Evolutionary conservation across 2,888 invertebrate genomes (phyloP), one percentile per base, ranked within the genome.

Genomic region (Orthosia incerta): DNA sequence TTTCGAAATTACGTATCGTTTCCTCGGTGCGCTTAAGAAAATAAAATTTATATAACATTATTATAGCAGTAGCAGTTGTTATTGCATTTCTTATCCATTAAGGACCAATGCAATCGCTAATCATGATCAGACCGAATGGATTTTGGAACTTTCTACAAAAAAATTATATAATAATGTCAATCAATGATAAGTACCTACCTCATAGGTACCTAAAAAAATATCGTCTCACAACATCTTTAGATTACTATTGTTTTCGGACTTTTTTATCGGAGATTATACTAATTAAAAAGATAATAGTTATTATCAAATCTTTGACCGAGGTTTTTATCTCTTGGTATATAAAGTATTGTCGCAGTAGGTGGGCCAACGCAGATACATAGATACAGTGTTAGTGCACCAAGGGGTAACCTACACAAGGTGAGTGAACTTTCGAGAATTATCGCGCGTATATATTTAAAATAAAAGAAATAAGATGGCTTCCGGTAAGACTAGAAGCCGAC

Each of bases 291-390:
- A 85, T 84, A 76, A 73, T 76, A 67, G 68, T 15, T 60, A 55
- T 12, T 74, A 78, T 83, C 77, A 75, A 74, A 83, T 85, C 81
- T 82, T 63, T 79, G 68, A 76, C 76, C 63, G 81, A 71, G 80
- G 78, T 89, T 76, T 88, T 89, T 90, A 91, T 93, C 91, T 68
- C 5, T 66, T 70, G 45, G 74, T 91, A 92, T 92, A 92, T 88
- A 93, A 75, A 91, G 83, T 57, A 65, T 72, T 71, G 82, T 79
- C 87, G 67, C 75, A 48, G 81, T 79, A 74, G 89, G 90, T 84
- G 91, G 89, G 78, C 85, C 50, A 74, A 74, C 79, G 77, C 76
- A 85, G 76, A 85, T 79, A 71, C 55, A 56, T 68, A 65, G 55
- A 72, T 79, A 71, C 62, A 60, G 59, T 67, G 70, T 23, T 67